Conservation (phyloP, 2,888 invertebrate genomes). For the Acanthococcus lagerstroemiae region DNA sequence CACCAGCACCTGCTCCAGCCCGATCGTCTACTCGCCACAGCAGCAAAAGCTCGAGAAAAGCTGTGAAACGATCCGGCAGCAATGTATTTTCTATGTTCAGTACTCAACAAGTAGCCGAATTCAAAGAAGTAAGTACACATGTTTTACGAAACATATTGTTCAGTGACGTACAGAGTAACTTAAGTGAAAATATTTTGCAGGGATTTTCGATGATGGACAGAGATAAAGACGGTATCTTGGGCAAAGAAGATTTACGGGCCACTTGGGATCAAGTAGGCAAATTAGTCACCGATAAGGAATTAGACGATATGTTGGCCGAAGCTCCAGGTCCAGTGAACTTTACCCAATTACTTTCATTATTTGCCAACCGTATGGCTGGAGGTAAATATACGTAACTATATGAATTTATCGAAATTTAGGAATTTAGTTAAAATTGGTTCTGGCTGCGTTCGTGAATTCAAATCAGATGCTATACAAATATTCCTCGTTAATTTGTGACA, state of each 20-base stretch:
- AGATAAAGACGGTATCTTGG: conserved; percentile 80
- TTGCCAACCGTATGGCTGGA: conserved; percentile 85
- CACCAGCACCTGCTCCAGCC: conserved; percentile 43
- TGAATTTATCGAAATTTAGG: not conserved
- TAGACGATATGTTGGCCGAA: conserved; percentile 79
- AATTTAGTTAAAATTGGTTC: not conserved
- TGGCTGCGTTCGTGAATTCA: not conserved
- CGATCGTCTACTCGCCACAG: conserved; percentile 55
- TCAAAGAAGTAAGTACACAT: conserved; percentile 86
- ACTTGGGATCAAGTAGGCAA: conserved; percentile 88
- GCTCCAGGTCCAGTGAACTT: conserved; percentile 88
- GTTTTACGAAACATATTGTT: not conserved
- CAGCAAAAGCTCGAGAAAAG: conserved; percentile 62
- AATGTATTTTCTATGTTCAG: conserved; percentile 96
- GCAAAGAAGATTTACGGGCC: conserved; percentile 81
- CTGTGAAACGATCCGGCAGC: conserved; percentile 80
- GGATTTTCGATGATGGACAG: conserved; percentile 93
- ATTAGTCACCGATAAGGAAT: conserved; percentile 79
- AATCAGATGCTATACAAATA: not conserved
- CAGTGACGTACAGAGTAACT: not conserved
- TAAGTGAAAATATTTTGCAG: conserved; percentile 44
- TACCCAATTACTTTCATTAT: conserved; percentile 84
- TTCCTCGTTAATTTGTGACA: conserved; percentile 35
- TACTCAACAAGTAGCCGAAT: conserved; percentile 90
- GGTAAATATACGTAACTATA: conserved; percentile 44